These are phyloP conservation scores for Cerceris rybyensis DNA, from an alignment of 2,888 invertebrate species.

Conservation along the genomic window DNA sequence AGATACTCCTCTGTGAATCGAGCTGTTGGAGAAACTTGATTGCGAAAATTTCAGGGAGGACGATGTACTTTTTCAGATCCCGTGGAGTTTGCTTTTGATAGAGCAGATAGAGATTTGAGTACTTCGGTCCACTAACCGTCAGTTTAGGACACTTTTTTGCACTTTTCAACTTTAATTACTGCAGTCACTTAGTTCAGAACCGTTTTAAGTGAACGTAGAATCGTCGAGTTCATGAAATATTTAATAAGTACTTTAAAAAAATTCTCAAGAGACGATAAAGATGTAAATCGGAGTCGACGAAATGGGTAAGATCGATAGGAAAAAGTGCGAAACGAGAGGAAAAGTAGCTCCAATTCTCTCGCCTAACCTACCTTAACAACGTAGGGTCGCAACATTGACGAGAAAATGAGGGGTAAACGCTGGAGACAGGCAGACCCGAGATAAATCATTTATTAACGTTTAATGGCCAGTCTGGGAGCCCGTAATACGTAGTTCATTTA, in stretches of 20 bases:
- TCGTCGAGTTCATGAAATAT: too few species aligned
- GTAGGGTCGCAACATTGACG: conserved; percentile 37
- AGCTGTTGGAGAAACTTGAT: too few species aligned
- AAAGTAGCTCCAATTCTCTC: conserved; percentile 36
- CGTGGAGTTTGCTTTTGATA: too few species aligned
- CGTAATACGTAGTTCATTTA: conserved; percentile 20
- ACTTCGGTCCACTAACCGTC: too few species aligned
- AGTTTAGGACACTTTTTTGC: too few species aligned
- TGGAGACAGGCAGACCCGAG: conserved; percentile 15
- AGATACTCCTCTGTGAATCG: neutral
- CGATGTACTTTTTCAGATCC: too few species aligned
- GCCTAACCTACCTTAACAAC: conserved; percentile 67
- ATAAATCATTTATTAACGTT: conserved; percentile 58
- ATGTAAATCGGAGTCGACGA: neutral
- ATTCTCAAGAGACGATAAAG: neutral
- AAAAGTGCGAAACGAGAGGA: conserved; percentile 4
- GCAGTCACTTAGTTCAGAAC: too few species aligned
- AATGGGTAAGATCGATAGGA: neutral
- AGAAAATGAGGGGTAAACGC: conserved; percentile 45
- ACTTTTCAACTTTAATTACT: too few species aligned
- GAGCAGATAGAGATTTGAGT: too few species aligned
- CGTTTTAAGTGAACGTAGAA: too few species aligned
- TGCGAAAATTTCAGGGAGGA: too few species aligned
- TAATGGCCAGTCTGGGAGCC: conserved; percentile 33
- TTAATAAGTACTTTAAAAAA: too few species aligned